phyloP scores from a whole-genome alignment of 1,140 invertebrate species.

The Medauroidea extradentata region DNA sequence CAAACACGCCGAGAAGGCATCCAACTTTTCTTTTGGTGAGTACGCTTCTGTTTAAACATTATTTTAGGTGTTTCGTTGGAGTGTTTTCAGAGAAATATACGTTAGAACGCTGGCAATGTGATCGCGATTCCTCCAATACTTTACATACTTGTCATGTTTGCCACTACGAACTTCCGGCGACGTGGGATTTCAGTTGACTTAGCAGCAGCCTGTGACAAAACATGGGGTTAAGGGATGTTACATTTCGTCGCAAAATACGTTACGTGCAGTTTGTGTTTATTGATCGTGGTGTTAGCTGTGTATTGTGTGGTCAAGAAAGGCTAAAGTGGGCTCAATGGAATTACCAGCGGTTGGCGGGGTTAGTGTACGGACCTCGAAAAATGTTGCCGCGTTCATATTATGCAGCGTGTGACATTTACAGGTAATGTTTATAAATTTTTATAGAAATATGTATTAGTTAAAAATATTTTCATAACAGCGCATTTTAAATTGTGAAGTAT shows the following conservation, averaged over 20 bases:
- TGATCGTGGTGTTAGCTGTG: conserved; percentile 12
- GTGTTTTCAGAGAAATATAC: conserved; percentile 46
- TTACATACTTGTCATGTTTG: conserved; percentile 74
- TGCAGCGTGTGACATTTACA: no score
- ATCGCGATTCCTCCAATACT: conserved; percentile 70
- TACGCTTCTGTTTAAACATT: conserved; percentile 37
- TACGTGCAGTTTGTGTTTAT: conserved; percentile 14
- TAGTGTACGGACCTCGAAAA: not conserved
- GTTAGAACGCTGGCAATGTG: conserved; percentile 66
- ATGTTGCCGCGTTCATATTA: no score
- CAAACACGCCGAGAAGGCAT: conserved; percentile 52
- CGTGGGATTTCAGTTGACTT: conserved; percentile 6
- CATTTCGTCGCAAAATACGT: conserved; percentile 2
- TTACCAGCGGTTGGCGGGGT: not conserved
- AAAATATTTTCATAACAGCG: no score
- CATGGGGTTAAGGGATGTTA: conserved; percentile 10
- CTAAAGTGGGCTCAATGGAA: conserved; percentile 8
- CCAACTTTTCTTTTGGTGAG: conserved; percentile 61
- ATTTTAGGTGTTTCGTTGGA: conserved; percentile 20
- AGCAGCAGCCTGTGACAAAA: conserved; percentile 11
- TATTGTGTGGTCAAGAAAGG: conserved; percentile 9
- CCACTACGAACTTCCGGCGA: conserved; percentile 53
- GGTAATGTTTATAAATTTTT: no score
- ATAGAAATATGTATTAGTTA: no score
- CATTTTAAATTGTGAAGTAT: no score